phyloP scores from a whole-genome alignment of 2,797 vertebrate genomes.

The Gallinago nigripennis region DNA sequence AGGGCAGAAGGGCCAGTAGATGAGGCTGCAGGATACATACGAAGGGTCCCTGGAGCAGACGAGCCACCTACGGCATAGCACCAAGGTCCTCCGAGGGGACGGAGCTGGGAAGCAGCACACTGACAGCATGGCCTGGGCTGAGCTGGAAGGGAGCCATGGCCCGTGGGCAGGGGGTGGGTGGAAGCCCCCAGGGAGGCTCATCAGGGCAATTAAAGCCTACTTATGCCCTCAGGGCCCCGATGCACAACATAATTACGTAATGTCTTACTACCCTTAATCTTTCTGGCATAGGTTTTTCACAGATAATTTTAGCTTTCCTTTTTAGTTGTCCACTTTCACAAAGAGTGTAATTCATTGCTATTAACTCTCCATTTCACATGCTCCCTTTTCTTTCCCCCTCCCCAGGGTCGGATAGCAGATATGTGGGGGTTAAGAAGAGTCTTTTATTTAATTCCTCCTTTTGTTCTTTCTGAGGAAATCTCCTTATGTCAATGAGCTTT shows the following conservation, averaged over 20 bases:
- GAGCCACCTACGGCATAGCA: accelerated
- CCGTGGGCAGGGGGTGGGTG: background rate
- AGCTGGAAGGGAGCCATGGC: background rate
- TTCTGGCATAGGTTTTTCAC: background rate
- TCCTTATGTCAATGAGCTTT: background rate
- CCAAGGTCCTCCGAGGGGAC: background rate
- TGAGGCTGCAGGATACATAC: accelerated
- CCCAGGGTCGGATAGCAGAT: background rate
- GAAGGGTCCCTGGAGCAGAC: accelerated
- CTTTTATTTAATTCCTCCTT: background rate
- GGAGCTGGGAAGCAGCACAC: background rate
- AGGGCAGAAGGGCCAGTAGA: background rate
- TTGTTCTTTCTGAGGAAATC: background rate
- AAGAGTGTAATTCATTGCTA: background rate
- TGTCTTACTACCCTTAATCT: background rate
- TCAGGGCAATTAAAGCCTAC: background rate
- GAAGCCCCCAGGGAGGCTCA: background rate
- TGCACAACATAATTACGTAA: background rate
- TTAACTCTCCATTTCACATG: background rate
- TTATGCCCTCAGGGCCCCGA: accelerated
- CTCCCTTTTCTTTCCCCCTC: background rate
- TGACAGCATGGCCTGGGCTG: accelerated
- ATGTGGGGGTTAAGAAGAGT: background rate
- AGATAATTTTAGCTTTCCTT: background rate
- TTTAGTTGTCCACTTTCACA: background rate